These are phyloP conservation scores for Sympetrum striolatum DNA, from an alignment of 2,888 invertebrate genomes.

Conservation along the genomic window DNA sequence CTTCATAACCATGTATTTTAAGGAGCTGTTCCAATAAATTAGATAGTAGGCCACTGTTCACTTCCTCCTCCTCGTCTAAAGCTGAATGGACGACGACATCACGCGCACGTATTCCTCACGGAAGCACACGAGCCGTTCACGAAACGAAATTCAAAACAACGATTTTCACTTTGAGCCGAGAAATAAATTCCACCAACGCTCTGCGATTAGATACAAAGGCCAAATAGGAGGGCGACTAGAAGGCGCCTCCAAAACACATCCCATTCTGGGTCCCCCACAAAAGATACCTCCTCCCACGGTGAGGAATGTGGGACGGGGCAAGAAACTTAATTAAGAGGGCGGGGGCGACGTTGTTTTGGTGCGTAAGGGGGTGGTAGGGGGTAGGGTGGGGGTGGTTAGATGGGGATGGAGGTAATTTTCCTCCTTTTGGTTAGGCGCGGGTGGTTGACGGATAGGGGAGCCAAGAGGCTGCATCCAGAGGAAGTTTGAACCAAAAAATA, in stretches of 20 bases:
- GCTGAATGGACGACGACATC: too few relatives aligned
- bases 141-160: too few relatives aligned
- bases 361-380: neutral
- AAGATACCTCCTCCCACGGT: neutral
- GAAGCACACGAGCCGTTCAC: too few relatives aligned
- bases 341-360: neutral
- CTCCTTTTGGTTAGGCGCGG: neutral
- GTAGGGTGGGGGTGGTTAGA: too few relatives aligned
- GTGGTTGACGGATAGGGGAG: neutral
- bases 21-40: too few relatives aligned
- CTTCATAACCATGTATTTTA: too few relatives aligned
- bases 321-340: conserved; percentile 39
- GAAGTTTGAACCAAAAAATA: too few relatives aligned
- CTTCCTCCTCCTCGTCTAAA: too few relatives aligned
- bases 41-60: too few relatives aligned
- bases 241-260: neutral
- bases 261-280: neutral
- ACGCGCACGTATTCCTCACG: too few relatives aligned
- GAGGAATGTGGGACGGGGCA: neutral
- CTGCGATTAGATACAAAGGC: neutral
- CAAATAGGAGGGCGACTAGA: neutral
- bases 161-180: too few relatives aligned
- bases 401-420: neutral
- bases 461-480: neutral
- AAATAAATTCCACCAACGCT: too few relatives aligned